Evolutionary conservation across 2,888 invertebrate species (phyloP), one percentile per base, ranked within the genome.

Genomic region (Torymus aiolomorphi): DNA sequence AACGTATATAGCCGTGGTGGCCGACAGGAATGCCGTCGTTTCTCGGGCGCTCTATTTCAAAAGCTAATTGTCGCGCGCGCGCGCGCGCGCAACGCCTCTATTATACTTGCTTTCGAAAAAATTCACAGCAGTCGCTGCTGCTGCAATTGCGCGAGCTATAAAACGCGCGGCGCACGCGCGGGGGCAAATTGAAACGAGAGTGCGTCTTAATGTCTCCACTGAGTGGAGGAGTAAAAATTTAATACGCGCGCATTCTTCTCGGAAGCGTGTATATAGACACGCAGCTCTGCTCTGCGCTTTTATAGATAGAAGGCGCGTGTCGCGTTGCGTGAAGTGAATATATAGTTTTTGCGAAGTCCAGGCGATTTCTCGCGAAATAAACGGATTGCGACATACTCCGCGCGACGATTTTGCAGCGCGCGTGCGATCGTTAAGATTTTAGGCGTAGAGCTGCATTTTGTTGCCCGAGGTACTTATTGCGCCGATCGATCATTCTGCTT

Each of bases 1-100:
- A 31, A 31, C 31, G 31, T 31, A 31, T 31, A 31, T 31, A 70
- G 12, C 10, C n/a, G 20, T n/a, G n/a, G n/a, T n/a, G n/a, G n/a
- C n/a, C 20, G 10, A 10, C 2, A 61, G 42, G 56, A 66, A 72
- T 66, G 52, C 49, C 56, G 52, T 54, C 56, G 65, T 67, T 59
- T 57, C 31, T 66, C 72, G 31, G 31, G 31, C 31, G 71, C 59
- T 66, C 42, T 67, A 49, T 72, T 78, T 42, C 72, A 61, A 52
- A 57, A 66, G 59, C 65, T 72, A 72, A 78, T 66, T 72, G 59
- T 18, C 49, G 11, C 61, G 42, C 16, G 59, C 66, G 16, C 54
- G 16, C 54, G 51, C 13, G 52, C 57, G 14, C 54, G 52, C 54
- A 66, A 66, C 61, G 24, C 31, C 42, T 72, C 59, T 59, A 72